Base-by-base conservation (phyloP, 2,113 vertebrate genomes). In the Meles meles region DNA sequence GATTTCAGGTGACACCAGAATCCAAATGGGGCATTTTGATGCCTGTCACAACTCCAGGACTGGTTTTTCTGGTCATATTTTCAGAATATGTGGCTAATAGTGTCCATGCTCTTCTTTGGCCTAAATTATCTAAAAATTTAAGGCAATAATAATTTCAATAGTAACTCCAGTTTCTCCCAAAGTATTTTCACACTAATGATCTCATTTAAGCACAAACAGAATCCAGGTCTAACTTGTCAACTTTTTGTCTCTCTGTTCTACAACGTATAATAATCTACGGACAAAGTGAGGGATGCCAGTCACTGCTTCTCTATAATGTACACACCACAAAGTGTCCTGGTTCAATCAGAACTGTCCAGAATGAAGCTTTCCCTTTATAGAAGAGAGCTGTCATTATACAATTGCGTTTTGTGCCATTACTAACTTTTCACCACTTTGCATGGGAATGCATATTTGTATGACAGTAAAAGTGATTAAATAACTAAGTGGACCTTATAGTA, bases 401-500 rank as follows among this genome's bases (percentile, higher is more conserved):
- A 85, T 94, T 96, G 39, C 88, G 96, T 88, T 96, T 96, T 97
- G 82, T 94, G 93, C 81, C 89, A 94, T 97, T 98, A 98, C 96
- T 98, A 98, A 98, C 95, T 98, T 98, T 95, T 97, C 74, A 15
- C 79, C 97, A 98, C 88, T 72, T 85, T 94, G 94, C 87, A 93
- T 77, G 84, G 97, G 69, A 98, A 97, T 93, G 97, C 69, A 67
- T 98, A 97, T 84, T 95, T 98, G 85, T 87, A 96, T 88, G 98
- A 96, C 37, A 98, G 98, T 96, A 98, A 98, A 98, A 98, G 98
- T 98, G 98, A 98, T 94, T 44, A 98, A 98, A 97, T 98, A 98
- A 98, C 98, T 98, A 98, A 98, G 96, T 98, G 98, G 98, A 97
- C 96, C 96, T 98, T 98, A 97, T 98, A 98, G 97, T 97, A 98